Conservation (phyloP, 35 echinoderm and acorn worm species). For the Heliocidaris tuberculata region DNA sequence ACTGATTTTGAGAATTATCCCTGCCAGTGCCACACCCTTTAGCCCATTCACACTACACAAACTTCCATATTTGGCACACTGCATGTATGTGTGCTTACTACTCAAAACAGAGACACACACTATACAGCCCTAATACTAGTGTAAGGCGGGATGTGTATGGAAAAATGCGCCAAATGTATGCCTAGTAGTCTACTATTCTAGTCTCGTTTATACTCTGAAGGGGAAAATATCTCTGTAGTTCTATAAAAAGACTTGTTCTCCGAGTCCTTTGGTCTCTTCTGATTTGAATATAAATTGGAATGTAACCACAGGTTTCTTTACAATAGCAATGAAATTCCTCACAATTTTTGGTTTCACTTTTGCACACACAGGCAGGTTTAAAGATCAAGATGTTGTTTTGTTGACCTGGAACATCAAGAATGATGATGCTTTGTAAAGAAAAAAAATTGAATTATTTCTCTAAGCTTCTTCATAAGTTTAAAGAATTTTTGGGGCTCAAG, state of each 20-base stretch:
- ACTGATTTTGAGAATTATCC: background rate
- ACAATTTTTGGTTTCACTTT: background rate
- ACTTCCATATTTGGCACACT: constrained; percentile 16
- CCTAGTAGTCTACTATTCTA: background rate
- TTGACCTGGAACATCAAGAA: no score
- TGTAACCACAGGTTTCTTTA: background rate
- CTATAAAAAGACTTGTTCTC: background rate
- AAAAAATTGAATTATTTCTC: no score
- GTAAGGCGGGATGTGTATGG: background rate
- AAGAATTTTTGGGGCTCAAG: no score
- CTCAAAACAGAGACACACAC: background rate
- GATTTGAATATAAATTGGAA: background rate
- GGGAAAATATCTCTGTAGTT: background rate
- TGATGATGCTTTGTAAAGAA: no score
- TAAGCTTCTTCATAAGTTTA: no score
- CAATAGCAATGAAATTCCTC: background rate
- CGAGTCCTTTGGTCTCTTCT: background rate
- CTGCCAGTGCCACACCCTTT: background rate
- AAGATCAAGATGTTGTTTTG: no score
- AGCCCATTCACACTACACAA: background rate
- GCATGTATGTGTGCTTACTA: background rate
- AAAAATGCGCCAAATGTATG: background rate
- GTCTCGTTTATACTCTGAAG: background rate
- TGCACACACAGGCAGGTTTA: background rate
- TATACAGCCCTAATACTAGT: background rate